Base-by-base conservation (phyloP, 2,797 vertebrate genomes). In the Hemibagrus guttatus region DNA sequence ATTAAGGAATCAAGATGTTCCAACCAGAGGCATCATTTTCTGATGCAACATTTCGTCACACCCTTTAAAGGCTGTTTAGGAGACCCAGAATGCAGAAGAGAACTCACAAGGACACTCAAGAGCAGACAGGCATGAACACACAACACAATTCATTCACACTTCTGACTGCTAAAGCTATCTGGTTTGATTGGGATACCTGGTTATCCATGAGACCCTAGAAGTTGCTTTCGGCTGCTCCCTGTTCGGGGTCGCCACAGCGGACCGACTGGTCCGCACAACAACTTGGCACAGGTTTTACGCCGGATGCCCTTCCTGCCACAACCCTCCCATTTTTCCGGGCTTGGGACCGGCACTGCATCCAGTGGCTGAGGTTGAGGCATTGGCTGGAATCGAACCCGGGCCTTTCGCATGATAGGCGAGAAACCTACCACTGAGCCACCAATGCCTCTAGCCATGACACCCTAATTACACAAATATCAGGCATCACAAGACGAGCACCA, bases 1-100 rank as follows among this genome's bases (percentile, higher is more conserved):
- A 91, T 92, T 90, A 93, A 86, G 87, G 89, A 91, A 90, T 86
- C 71, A 75, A 76, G 52, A 84, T 68, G 78, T 89, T 87, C 83
- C 13, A 14, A 83, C 52, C 83, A 83, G 81, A 87, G 83, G 89
- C 88, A 88, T 71, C 79, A 86, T 84, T 88, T 76, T 69, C 66
- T 86, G 79, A 88, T 88, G 87, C 89, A 87, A 91, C 89, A 86
- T 89, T 87, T 89, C 74, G 86, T 86, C 84, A 90, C 54, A 88
- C 88, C 13, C 26, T 82, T 82, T 82, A 85, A 86, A 42, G 78
- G 56, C 61, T 81, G 69, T 84, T 86, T 87, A 86, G 61, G 82
- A n/a, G 54, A 81, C 64, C 26, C 74, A 72, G 21, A 69, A 80
- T 59, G 86, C 63, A 88, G 75, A 72, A 31, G 13, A 59, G 35